Evolutionary conservation across 2,797 vertebrate species (phyloP).

Genomic region (Austrolebias charrua): DNA sequence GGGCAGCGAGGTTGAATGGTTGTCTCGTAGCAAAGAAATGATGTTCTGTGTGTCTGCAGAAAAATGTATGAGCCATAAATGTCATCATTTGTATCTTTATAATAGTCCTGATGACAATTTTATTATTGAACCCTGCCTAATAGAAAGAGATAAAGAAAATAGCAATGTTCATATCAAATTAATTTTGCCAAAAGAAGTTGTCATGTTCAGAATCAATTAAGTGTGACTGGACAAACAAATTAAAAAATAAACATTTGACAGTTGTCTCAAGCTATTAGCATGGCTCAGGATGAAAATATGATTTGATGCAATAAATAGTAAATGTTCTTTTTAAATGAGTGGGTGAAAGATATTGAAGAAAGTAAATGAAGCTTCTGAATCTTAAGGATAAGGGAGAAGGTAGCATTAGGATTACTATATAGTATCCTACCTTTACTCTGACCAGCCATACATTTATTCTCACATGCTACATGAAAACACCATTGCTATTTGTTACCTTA

Average conservation of each 20-base stretch:
- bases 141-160: slow-evolving; percentile 70
- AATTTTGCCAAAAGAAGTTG: slow-evolving; percentile 42
- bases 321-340: slow-evolving; percentile 71
- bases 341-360: slow-evolving; percentile 27
- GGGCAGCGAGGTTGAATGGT: slow-evolving; percentile 6
- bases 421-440: too few species aligned
- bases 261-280: slow-evolving; percentile 18
- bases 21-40: slow-evolving; percentile 44
- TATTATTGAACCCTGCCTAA: slow-evolving; percentile 72
- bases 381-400: slow-evolving; percentile 34
- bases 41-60: too few species aligned
- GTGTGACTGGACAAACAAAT: slow-evolving; percentile 32
- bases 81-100: slow-evolving; percentile 63
- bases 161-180: slow-evolving; percentile 61
- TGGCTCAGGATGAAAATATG: slow-evolving; percentile 48
- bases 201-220: slow-evolving; percentile 35
- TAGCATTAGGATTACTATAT: slow-evolving; percentile 1
- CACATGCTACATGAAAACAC: slow-evolving; percentile 22
- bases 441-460: slow-evolving; percentile 5
- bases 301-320: slow-evolving; percentile 47
- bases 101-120: slow-evolving; percentile 68
- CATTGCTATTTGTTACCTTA: background rate
- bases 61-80: slow-evolving; percentile 61
- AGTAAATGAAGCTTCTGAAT: slow-evolving; percentile 4
- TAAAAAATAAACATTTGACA: slow-evolving; percentile 37